Percentiles rank a stretch among this genome's conserved stretches.
These are phyloP conservation scores for Tyrophagus putrescentiae DNA, from an alignment of 1,140 invertebrate species.

Conservation along the genomic window DNA sequence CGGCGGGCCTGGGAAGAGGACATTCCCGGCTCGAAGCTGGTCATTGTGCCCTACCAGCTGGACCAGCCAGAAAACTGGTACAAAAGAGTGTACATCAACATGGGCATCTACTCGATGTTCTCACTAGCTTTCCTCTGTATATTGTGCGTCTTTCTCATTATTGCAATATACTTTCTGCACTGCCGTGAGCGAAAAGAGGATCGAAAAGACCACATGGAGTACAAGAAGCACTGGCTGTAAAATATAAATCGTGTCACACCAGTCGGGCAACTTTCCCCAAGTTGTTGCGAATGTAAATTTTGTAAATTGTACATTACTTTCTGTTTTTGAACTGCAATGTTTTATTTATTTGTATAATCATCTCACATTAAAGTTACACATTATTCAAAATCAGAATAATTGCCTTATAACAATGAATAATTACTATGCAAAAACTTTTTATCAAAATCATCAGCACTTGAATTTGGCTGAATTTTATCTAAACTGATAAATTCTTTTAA, in stretches of 20 bases:
- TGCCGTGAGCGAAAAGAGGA: constrained; percentile 60
- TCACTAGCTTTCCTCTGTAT: constrained; percentile 73
- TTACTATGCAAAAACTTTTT: too few relatives aligned
- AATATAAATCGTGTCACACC: not conserved
- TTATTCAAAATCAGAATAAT: too few relatives aligned
- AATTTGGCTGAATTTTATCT: too few relatives aligned
- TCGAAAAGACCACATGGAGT: constrained; percentile 1
- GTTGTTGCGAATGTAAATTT: too few relatives aligned
- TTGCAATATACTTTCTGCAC: constrained; percentile 70
- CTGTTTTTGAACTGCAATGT: too few relatives aligned
- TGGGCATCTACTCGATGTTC: constrained; percentile 76
- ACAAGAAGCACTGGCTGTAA: constrained; percentile 16
- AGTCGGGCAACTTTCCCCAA: too few relatives aligned
- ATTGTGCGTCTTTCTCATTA: constrained; percentile 65
- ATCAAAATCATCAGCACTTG: too few relatives aligned
- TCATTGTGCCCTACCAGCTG: constrained; percentile 74
- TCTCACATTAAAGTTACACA: too few relatives aligned
- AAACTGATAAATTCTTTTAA: too few relatives aligned
- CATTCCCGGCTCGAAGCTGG: constrained; percentile 91
- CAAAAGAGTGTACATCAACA: constrained; percentile 83
- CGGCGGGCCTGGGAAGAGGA: constrained; percentile 63
- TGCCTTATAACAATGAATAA: too few relatives aligned
- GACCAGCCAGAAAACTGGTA: constrained; percentile 64
- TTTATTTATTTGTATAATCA: too few relatives aligned
- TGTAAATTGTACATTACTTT: too few relatives aligned